These are phyloP conservation scores for Oenanthe melanoleuca DNA, from an alignment of 2,113 vertebrate species.

Conservation along the genomic window DNA sequence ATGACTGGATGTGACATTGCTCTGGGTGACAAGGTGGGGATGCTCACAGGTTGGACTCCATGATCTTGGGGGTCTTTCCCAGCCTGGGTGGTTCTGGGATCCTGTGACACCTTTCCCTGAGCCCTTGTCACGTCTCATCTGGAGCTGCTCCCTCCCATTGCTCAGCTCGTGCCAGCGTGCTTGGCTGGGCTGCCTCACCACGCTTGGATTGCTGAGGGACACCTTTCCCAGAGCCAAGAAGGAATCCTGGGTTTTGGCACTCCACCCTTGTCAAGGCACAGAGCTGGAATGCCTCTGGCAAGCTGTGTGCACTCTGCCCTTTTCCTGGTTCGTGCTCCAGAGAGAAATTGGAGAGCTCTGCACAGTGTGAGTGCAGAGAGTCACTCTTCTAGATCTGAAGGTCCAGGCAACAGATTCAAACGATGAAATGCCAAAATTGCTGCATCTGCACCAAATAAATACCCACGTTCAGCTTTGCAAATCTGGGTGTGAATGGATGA, in stretches of 20 bases:
- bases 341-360: neutral
- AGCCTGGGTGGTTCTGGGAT: neutral
- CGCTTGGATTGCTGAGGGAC: neutral
- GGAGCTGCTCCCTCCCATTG: neutral
- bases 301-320: fast-evolving
- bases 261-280: neutral
- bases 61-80: neutral
- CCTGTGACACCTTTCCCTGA: neutral
- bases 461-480: neutral
- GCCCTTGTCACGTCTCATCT: fast-evolving
- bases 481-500: neutral
- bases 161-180: neutral
- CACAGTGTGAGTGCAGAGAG: too few species aligned
- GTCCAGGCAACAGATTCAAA: neutral
- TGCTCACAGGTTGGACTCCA: fast-evolving
- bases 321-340: neutral
- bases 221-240: conserved; percentile 1
- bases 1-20: neutral
- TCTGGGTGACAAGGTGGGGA: too few species aligned
- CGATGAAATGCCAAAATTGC: neutral
- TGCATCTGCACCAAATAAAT: neutral
- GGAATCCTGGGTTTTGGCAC: neutral
- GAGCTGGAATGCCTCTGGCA: neutral
- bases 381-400: neutral
- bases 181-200: neutral